Conservation (phyloP, 2,888 invertebrate genomes). For the Dicycla oo region DNA sequence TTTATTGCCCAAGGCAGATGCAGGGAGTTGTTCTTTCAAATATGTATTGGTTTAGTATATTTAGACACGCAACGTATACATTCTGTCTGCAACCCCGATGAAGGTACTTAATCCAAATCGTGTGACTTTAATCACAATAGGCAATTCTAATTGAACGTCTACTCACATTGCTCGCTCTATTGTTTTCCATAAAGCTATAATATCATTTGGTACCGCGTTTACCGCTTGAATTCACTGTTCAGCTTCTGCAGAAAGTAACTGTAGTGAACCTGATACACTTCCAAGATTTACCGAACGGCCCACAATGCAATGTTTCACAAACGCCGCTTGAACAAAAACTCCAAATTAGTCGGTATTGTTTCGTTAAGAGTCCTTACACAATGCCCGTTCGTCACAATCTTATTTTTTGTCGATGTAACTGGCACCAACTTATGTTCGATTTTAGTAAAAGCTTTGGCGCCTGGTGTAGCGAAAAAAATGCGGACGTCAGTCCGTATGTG, state of each 20-base stretch:
- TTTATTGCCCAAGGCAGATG: conserved; percentile 60
- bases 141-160: conserved; percentile 34
- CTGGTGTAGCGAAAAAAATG: conserved; percentile 79
- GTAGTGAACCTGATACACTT: conserved; percentile 70
- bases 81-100: not conserved
- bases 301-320: conserved; percentile 62
- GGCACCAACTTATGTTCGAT: conserved; percentile 70
- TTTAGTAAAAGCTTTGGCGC: conserved; percentile 88
- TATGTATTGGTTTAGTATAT: conserved; percentile 20
- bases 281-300: conserved; percentile 58
- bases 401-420: conserved; percentile 76
- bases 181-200: conserved; percentile 45
- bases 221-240: conserved; percentile 53
- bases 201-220: conserved; percentile 47
- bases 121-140: conserved; percentile 54
- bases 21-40: conserved; percentile 32
- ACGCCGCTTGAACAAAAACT: conserved; percentile 70
- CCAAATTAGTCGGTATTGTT: conserved; percentile 85
- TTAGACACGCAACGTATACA: conserved; percentile 44
- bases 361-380: conserved; percentile 78
- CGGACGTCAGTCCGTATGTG: conserved; percentile 76
- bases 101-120: conserved; percentile 12
- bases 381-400: conserved; percentile 79
- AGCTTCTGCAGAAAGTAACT: conserved; percentile 69
- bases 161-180: conserved; percentile 25